phyloP scores from a whole-genome alignment of 1,140 invertebrate genomes.

The Andrena cerasifolii region DNA sequence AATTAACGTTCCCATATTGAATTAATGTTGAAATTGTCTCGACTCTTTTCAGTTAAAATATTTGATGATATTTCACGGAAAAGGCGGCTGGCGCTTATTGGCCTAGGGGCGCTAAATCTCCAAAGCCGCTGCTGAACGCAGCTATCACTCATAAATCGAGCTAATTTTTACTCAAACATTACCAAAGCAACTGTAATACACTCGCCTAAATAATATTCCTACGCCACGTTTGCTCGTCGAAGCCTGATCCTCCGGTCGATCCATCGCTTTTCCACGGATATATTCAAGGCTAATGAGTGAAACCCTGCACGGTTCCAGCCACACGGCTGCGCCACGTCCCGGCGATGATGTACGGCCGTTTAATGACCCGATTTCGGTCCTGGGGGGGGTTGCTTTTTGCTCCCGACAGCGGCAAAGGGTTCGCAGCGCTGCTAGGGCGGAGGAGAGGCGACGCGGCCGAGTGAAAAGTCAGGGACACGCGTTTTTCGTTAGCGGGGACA shows the following conservation, averaged over 20 bases:
- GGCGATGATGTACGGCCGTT: constrained; percentile 71
- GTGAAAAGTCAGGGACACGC: constrained; percentile 60
- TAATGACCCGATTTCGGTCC: constrained; percentile 67
- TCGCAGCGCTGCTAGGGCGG: constrained; percentile 42
- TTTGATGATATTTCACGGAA: too few relatives aligned
- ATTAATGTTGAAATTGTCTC: too few relatives aligned
- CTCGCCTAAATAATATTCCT: not conserved
- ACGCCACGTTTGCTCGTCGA: constrained; percentile 18
- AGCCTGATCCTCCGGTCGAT: not conserved
- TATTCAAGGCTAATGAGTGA: constrained; percentile 61
- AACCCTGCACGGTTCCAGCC: constrained; percentile 1
- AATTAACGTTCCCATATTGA: too few relatives aligned
- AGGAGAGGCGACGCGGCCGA: constrained; percentile 24
- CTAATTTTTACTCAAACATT: not conserved
- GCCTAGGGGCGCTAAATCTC: too few relatives aligned
- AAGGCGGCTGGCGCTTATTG: too few relatives aligned
- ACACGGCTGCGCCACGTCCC: constrained; percentile 53
- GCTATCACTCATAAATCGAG: too few relatives aligned
- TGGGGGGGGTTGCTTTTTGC: constrained; percentile 53
- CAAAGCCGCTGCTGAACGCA: too few relatives aligned
- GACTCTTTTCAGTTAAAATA: too few relatives aligned
- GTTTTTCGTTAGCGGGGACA: constrained; percentile 54
- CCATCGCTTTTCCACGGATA: constrained; percentile 35
- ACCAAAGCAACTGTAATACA: too few relatives aligned
- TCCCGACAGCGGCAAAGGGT: too few relatives aligned